Evolutionary conservation across 2,888 invertebrate genomes (phyloP).

Genomic region (Chloroclystis v-ata): DNA sequence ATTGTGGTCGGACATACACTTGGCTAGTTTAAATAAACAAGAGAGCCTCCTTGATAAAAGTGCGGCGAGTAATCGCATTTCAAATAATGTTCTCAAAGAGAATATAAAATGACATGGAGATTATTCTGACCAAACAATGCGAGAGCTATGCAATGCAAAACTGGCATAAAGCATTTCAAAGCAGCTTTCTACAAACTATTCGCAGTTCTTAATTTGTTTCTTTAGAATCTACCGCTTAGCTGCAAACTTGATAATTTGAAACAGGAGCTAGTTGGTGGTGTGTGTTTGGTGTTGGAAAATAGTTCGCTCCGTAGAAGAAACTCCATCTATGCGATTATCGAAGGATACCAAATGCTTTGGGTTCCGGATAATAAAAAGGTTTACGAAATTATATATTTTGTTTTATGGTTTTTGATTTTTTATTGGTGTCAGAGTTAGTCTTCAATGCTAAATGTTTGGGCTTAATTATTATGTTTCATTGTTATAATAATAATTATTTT

Average conservation of each 20-base stretch:
- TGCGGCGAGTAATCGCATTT: slow-evolving; percentile 2
- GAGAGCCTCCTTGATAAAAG: too few species aligned
- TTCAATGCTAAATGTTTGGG: too few species aligned
- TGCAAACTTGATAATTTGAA: background rate
- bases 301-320: background rate
- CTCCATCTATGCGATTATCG: too few species aligned
- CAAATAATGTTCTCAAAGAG: slow-evolving; percentile 5
- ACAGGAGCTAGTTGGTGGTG: background rate
- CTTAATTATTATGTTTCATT: too few species aligned
- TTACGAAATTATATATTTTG: too few species aligned
- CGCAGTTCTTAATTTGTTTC: slow-evolving; percentile 6
- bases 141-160: slow-evolving; percentile 8
- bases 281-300: background rate
- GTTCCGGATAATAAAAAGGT: too few species aligned
- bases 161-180: slow-evolving; percentile 5
- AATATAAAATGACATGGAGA: slow-evolving; percentile 8
- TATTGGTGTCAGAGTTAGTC: too few species aligned
- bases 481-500: too few species aligned
- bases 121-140: slow-evolving; percentile 11
- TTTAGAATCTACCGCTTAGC: background rate
- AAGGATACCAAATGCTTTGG: too few species aligned
- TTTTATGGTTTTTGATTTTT: too few species aligned
- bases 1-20: too few species aligned
- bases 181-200: slow-evolving; percentile 11
- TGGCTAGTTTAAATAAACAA: background rate